Conservation (phyloP, 1,140 invertebrate genomes). For the Hypothenemus hampei region DNA sequence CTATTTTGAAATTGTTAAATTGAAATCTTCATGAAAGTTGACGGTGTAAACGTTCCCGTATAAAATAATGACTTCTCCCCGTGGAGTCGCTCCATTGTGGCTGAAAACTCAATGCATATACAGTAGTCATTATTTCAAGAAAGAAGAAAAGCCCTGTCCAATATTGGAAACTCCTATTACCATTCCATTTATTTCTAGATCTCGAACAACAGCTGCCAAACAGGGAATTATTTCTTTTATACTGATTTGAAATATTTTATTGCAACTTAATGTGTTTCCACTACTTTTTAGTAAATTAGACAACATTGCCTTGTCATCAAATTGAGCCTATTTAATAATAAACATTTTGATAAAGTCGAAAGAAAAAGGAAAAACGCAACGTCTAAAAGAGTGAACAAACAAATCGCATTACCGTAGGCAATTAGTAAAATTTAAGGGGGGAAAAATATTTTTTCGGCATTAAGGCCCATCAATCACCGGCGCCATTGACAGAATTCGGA, state of each 20-base stretch:
- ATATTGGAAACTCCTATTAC: not conserved
- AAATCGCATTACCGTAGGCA: too few relatives aligned
- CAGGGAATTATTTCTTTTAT: not conserved
- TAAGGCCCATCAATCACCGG: too few relatives aligned
- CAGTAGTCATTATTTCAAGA: not conserved
- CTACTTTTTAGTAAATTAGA: not conserved
- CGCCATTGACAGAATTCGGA: too few relatives aligned
- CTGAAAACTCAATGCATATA: not conserved
- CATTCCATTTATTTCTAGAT: not conserved
- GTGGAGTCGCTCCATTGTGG: not conserved
- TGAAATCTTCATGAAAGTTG: too few relatives aligned
- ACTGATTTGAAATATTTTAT: not conserved
- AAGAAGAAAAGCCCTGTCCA: not conserved
- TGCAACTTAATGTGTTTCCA: not conserved
- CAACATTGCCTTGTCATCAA: too few relatives aligned
- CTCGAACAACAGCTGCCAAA: not conserved
- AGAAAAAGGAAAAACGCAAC: too few relatives aligned
- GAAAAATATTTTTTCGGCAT: too few relatives aligned
- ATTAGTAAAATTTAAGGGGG: too few relatives aligned
- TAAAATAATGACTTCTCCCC: not conserved
- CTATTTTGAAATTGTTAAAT: not conserved
- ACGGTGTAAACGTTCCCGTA: not conserved
- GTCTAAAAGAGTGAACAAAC: too few relatives aligned
- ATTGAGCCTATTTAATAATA: too few relatives aligned
- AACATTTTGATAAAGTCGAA: too few relatives aligned